These are phyloP conservation scores for Cheilosia soror DNA, from an alignment of 2,888 invertebrate genomes.

Conservation along the genomic window DNA sequence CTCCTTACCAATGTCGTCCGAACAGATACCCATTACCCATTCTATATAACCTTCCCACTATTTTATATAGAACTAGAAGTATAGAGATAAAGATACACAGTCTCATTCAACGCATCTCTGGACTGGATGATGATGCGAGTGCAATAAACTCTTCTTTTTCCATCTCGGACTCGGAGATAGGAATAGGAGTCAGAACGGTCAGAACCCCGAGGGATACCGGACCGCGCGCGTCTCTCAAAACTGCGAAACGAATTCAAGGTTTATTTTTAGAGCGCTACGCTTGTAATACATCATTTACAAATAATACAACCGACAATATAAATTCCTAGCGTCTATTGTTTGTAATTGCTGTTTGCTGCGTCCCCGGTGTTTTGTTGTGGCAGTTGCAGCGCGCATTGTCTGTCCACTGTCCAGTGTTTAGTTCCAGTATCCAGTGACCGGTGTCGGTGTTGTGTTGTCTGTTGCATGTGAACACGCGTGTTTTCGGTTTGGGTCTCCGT, in stretches of 20 bases:
- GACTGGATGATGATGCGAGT: constrained; percentile 35
- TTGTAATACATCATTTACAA: constrained; percentile 77
- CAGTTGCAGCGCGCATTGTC: constrained; percentile 36
- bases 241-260: constrained; percentile 71
- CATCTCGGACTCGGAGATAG: constrained; percentile 3
- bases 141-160: constrained; percentile 63
- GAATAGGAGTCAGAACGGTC: too few species aligned
- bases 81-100: constrained; percentile 6
- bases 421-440: too few species aligned
- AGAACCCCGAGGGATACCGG: constrained; percentile 66
- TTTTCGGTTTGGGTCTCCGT: constrained; percentile 28
- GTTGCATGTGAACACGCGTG: constrained; percentile 71
- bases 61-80: constrained; percentile 25
- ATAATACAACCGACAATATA: constrained; percentile 76
- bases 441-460: constrained; percentile 37
- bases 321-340: constrained; percentile 75
- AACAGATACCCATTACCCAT: constrained; percentile 60
- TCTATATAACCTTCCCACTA: constrained; percentile 60
- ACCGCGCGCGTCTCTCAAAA: constrained; percentile 44
- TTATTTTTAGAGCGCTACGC: constrained; percentile 75
- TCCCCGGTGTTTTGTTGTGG: constrained; percentile 34
- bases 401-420: background rate
- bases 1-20: constrained; percentile 73
- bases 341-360: constrained; percentile 70
- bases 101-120: constrained; percentile 60